Evolutionary conservation across 2,888 invertebrate species (phyloP), one percentile per base, ranked within the genome.

Genomic region (Drosophila falleni): DNA sequence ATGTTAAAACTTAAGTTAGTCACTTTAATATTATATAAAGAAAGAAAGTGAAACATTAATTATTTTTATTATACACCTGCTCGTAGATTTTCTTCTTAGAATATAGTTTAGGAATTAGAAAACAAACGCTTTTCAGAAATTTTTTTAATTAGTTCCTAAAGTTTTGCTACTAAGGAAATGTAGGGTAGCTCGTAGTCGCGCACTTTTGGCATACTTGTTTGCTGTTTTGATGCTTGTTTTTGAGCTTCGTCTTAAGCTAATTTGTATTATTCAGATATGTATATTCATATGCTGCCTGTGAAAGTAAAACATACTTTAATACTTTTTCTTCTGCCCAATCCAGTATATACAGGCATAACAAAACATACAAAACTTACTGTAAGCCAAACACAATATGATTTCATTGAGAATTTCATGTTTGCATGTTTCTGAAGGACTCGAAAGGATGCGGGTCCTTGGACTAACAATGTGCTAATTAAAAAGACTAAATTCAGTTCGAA

Each of bases 381-480:
- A 31, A 42, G 44, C 3, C 4, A 23, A 23, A 35, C n/a, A 46
- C 41, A 54, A 19, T 31, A 29, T 19, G 16, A 4, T 3, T 11
- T 54, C 13, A 33, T 23, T 56, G 33, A 35, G 8, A 13, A 26
- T 35, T 35, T 15, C 9, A 19, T n/a, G 19, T 35, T 39, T 16
- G 16, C 23, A 33, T 55, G 44, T 15, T 44, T 42, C 19, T 35
- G n/a, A 55, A 50, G 67, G 66, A 23, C 49, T 16, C 50, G 37
- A 19, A 35, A 19, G 15, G 47, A 47, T 47, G 16, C 29, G 47
- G 29, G 47, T 49, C 49, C 49, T 33, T 15, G 33, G 33, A 46
- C 75, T 47, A 80, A 66, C 80, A 66, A 77, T 62, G 65, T 61
- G 61, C 59, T 83, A 80, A 80, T 80, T 80, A 78, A 49, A 49